Conservation (phyloP, 2,797 vertebrate genomes). For the Borostomias antarcticus region DNA sequence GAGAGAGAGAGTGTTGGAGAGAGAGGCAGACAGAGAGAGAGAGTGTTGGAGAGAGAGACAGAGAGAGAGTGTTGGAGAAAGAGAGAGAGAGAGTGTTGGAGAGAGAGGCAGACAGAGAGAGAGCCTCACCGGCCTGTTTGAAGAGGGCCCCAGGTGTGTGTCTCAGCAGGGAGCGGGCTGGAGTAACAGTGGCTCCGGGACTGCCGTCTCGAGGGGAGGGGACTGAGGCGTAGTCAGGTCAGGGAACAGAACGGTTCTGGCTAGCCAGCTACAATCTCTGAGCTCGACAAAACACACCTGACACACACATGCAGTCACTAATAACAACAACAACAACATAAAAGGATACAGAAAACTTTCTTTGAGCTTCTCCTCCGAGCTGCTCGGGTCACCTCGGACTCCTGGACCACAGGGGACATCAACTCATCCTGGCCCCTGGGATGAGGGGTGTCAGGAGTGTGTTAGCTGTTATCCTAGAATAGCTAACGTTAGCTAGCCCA, state of each 20-base stretch:
- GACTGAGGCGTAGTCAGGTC: not conserved
- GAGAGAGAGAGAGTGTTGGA: not conserved
- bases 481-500: too few relatives aligned
- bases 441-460: too few relatives aligned
- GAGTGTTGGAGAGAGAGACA: not conserved
- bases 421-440: slow-evolving; percentile 76
- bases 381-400: slow-evolving; percentile 78
- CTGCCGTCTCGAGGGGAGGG: not conserved
- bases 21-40: not conserved
- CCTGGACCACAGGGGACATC: slow-evolving; percentile 79
- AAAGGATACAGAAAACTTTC: slow-evolving; percentile 93
- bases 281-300: too few relatives aligned
- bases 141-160: not conserved
- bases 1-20: too few relatives aligned
- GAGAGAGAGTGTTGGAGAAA: not conserved
- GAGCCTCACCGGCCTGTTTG: not conserved
- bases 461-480: too few relatives aligned
- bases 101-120: not conserved
- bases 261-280: not conserved
- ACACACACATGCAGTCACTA: not conserved
- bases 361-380: slow-evolving; percentile 84
- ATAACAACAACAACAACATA: too few relatives aligned
- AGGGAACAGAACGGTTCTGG: not conserved
- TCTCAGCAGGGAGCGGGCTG: not conserved
- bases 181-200: not conserved